These are phyloP conservation scores for Andrena bucephala DNA, from an alignment of 2,888 invertebrate species.

Conservation along the genomic window DNA sequence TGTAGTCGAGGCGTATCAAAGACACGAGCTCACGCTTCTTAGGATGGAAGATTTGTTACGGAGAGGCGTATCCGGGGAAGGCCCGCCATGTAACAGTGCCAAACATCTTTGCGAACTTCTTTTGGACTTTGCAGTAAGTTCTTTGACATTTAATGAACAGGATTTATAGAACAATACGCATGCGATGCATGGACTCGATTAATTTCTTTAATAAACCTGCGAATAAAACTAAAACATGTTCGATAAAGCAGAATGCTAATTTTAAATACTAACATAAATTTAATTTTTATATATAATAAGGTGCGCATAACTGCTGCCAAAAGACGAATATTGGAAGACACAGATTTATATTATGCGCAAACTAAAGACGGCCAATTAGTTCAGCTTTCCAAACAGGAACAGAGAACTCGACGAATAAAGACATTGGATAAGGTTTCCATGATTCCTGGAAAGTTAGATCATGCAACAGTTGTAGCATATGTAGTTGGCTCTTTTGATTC, in stretches of 20 bases:
- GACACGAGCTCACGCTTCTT: constrained; percentile 91
- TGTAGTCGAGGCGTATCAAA: constrained; percentile 90
- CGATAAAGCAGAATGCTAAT: background rate
- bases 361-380: constrained; percentile 86
- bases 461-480: constrained; percentile 94
- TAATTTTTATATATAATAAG: constrained; percentile 63
- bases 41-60: constrained; percentile 91
- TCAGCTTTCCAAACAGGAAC: constrained; percentile 88
- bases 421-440: constrained; percentile 91
- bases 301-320: constrained; percentile 91
- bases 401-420: constrained; percentile 89
- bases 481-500: constrained; percentile 87
- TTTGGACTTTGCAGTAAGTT: constrained; percentile 91
- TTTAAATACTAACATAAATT: constrained; percentile 15
- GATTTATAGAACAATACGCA: background rate
- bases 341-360: constrained; percentile 90
- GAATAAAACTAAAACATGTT: constrained; percentile 9
- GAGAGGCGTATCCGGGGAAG: constrained; percentile 89
- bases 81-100: constrained; percentile 88
- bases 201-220: background rate
- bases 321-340: constrained; percentile 92
- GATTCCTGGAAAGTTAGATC: constrained; percentile 95
- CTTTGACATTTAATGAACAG: background rate
- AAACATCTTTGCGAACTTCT: constrained; percentile 90
- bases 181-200: background rate